Conservation (phyloP, 2,113 vertebrate species). For the Ellobius talpinus region DNA sequence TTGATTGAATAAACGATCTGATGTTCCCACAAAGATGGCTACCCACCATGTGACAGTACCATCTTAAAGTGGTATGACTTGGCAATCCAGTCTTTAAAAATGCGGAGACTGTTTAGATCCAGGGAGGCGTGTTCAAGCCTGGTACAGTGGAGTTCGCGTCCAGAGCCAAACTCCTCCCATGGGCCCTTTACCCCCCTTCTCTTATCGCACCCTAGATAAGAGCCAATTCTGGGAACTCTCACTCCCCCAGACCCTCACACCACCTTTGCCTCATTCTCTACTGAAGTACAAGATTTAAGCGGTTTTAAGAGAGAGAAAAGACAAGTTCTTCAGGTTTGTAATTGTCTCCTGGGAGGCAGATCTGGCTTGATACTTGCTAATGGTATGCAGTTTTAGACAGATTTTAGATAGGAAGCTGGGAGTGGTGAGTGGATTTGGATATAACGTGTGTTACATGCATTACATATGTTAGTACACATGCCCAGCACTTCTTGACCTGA, state of each 20-base stretch:
- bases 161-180: slow-evolving; percentile 7
- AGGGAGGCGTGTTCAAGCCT: slow-evolving; percentile 58
- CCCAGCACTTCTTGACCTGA: neutral
- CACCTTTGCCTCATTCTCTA: slow-evolving; percentile 9
- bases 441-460: neutral
- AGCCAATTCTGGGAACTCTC: slow-evolving; percentile 19
- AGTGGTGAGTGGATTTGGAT: neutral
- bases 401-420: slow-evolving; percentile 38
- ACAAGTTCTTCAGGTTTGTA: slow-evolving; percentile 76
- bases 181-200: slow-evolving; percentile 42
- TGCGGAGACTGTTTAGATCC: neutral
- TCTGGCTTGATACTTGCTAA: slow-evolving; percentile 43
- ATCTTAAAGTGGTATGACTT: neutral
- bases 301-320: slow-evolving; percentile 10
- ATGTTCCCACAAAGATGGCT: neutral
- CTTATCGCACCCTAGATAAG: slow-evolving; percentile 63
- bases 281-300: slow-evolving; percentile 47
- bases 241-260: slow-evolving; percentile 11
- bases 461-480: neutral
- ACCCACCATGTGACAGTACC: neutral
- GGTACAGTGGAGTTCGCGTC: neutral
- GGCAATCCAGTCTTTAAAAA: neutral
- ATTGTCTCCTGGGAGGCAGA: slow-evolving; percentile 57
- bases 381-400: neutral
- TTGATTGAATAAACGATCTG: neutral